These are phyloP conservation scores for Patiria pectinifera DNA, from an alignment of 53 echinoderm and acorn worm genomes.

Conservation along the genomic window DNA sequence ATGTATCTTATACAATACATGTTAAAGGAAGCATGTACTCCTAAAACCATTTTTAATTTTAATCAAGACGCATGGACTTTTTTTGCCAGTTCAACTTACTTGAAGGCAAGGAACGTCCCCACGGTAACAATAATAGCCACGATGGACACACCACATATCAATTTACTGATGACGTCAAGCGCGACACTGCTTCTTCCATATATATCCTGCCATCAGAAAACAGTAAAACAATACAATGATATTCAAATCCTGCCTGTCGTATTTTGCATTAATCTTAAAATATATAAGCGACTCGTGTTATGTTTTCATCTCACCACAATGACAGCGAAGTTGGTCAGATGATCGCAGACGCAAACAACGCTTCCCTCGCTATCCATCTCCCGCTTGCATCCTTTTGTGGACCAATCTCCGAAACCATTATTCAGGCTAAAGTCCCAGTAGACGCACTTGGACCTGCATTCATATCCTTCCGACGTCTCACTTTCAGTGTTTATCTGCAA, in stretches of 20 bases:
- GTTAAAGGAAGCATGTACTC: too few relatives aligned
- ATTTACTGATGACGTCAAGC: conserved; percentile 34
- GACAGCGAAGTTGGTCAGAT: conserved; percentile 89
- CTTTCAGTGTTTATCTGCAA: not conserved
- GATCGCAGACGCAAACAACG: conserved; percentile 72
- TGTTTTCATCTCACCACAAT: conserved; percentile 65
- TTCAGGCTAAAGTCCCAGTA: conserved; percentile 81
- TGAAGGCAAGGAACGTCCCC: not conserved
- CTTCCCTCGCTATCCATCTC: conserved; percentile 24
- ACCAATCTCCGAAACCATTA: conserved; percentile 87
- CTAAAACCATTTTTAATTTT: too few relatives aligned
- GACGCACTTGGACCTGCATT: conserved; percentile 58
- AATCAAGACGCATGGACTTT: too few relatives aligned
- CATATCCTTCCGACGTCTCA: not conserved
- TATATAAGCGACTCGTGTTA: too few relatives aligned
- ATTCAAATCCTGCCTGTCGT: not conserved
- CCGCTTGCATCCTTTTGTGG: conserved; percentile 62
- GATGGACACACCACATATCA: conserved; percentile 23
- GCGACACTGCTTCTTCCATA: not conserved
- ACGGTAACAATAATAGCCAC: conserved; percentile 33
- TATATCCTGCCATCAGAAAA: not conserved
- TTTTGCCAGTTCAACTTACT: not conserved
- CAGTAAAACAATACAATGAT: not conserved
- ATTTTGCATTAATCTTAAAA: too few relatives aligned
- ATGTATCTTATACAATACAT: too few relatives aligned